Conservation (phyloP, 2,797 vertebrate species). For the Enteromius mattozi region DNA sequence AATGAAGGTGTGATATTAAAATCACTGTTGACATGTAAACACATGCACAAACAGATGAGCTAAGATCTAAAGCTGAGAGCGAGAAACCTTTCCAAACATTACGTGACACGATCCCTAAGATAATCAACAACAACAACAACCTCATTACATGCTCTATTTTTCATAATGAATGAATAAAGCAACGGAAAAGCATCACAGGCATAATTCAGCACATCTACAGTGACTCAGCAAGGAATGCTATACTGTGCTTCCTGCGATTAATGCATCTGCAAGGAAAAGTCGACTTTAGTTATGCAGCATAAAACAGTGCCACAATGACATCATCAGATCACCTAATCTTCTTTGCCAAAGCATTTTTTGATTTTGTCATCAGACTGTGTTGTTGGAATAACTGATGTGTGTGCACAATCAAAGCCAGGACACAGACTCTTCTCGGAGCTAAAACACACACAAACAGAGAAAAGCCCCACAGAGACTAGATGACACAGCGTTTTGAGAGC, state of each 20-base stretch:
- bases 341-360: background rate
- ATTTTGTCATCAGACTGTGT: background rate
- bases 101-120: background rate
- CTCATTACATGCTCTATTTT: too few relatives aligned
- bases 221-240: slow-evolving; percentile 17
- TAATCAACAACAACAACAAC: background rate
- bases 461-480: slow-evolving; percentile 36
- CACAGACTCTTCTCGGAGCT: background rate
- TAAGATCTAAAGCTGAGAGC: background rate
- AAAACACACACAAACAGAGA: slow-evolving; percentile 24
- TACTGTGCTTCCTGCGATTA: background rate
- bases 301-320: background rate
- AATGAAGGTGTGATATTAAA: slow-evolving; percentile 14
- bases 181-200: background rate
- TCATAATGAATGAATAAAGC: background rate
- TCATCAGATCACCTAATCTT: background rate
- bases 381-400: slow-evolving; percentile 20
- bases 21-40: background rate
- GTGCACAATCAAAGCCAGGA: slow-evolving; percentile 26
- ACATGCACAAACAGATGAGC: slow-evolving; percentile 6
- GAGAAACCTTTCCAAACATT: background rate
- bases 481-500: slow-evolving; percentile 55
- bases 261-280: background rate
- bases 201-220: background rate
- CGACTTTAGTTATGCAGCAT: background rate